Percentiles rank a stretch among this genome's conserved stretches.
phyloP scores from a whole-genome alignment of 1,140 invertebrate species.

The Littorina saxatilis region DNA sequence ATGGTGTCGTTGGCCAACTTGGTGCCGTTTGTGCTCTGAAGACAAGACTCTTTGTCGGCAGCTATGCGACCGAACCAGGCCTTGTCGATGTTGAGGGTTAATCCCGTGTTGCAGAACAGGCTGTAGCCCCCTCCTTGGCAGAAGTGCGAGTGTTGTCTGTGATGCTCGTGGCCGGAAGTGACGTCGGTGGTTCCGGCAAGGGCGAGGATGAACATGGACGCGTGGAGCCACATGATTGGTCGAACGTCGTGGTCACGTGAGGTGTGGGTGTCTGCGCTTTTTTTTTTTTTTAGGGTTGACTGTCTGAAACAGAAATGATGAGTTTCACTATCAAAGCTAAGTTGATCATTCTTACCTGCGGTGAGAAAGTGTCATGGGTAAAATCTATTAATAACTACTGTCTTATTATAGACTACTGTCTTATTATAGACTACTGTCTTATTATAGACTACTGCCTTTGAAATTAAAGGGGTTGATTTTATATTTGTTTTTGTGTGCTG shows the following conservation, averaged over 20 bases:
- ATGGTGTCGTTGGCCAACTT: neutral
- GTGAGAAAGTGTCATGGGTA: too few species aligned
- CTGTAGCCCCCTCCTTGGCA: slow-evolving; percentile 14
- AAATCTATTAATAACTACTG: too few species aligned
- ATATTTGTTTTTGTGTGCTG: too few species aligned
- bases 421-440: too few species aligned
- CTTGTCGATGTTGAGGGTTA: neutral
- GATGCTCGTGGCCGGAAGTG: neutral
- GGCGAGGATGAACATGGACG: neutral
- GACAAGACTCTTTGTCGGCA: neutral
- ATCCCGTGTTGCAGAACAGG: neutral
- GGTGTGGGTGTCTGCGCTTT: too few species aligned
- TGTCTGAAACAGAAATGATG: too few species aligned
- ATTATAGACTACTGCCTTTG: too few species aligned
- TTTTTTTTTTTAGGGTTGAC: too few species aligned
- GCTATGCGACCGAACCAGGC: slow-evolving; percentile 13
- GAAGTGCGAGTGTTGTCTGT: slow-evolving; percentile 6
- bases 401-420: too few species aligned
- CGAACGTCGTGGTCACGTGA: neutral
- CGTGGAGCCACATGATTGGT: neutral
- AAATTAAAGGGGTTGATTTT: too few species aligned
- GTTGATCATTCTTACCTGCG: too few species aligned
- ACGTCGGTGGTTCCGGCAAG: neutral
- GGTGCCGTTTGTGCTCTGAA: neutral
- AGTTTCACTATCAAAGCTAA: too few species aligned